A percentile compares a stretch with the other conserved stretches of the same genome.
Conservation (phyloP, 1,140 invertebrate genomes). For the Megalopta genalis region DNA sequence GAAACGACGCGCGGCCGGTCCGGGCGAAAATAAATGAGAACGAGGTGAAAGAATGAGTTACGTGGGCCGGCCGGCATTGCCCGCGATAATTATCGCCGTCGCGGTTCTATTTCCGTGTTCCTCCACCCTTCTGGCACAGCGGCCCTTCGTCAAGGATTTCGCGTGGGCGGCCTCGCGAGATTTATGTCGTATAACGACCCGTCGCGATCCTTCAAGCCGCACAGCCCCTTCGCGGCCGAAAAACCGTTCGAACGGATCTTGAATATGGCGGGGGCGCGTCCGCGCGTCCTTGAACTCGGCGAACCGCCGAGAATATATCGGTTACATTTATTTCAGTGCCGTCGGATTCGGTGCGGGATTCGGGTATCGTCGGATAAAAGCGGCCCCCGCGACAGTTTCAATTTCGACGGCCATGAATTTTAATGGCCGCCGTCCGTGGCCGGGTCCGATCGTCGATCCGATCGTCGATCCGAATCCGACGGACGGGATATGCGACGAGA, state of each 20-base stretch:
- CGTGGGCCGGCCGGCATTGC: not conserved
- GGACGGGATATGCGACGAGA: too few species aligned
- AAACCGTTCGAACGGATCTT: constrained; percentile 25
- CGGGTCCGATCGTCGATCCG: too few species aligned
- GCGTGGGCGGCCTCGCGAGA: constrained; percentile 32
- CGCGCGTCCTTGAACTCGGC: not conserved
- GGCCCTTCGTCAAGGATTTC: constrained; percentile 21
- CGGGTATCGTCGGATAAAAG: too few species aligned
- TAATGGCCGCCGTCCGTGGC: not conserved
- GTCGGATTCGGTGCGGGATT: too few species aligned
- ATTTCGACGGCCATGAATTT: constrained; percentile 7
- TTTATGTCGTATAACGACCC: constrained; percentile 38
- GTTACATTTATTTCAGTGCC: too few species aligned
- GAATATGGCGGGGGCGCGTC: not conserved
- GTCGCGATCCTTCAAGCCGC: constrained; percentile 6
- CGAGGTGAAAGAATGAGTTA: not conserved
- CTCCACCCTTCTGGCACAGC: not conserved
- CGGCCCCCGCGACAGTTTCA: not conserved
- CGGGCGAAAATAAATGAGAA: too few species aligned
- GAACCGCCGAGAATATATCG: not conserved
- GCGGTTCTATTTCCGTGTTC: constrained; percentile 33
- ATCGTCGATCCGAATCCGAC: too few species aligned
- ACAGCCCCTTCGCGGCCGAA: constrained; percentile 21
- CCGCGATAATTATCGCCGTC: constrained; percentile 18
- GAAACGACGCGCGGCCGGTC: too few species aligned